phyloP scores from a whole-genome alignment of 1,140 invertebrate genomes.

The Neotoxoptera formosana region DNA sequence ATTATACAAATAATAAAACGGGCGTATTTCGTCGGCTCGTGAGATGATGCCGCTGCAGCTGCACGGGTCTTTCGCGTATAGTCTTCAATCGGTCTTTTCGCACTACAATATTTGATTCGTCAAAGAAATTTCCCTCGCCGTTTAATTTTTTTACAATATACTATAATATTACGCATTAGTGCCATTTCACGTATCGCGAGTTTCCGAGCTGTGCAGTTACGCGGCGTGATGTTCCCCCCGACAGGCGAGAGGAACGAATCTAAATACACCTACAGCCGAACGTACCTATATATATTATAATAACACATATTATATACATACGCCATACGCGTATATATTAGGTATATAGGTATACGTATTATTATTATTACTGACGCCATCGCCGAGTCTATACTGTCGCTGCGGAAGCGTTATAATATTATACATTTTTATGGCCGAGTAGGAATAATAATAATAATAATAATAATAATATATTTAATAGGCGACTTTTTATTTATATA shows the following conservation, averaged over 20 bases:
- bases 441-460: not conserved
- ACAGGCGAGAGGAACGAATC: not conserved
- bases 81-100: not conserved
- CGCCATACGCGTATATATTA: too few relatives aligned
- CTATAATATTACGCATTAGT: not conserved
- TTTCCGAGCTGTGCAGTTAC: not conserved
- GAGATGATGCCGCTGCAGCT: not conserved
- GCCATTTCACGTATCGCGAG: not conserved
- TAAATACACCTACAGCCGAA: not conserved
- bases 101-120: not conserved
- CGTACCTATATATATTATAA: not conserved
- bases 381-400: not conserved
- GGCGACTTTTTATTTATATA: not conserved
- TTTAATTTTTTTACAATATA: not conserved
- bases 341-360: not conserved
- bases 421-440: not conserved
- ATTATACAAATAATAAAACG: not conserved
- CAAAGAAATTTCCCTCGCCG: not conserved
- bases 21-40: not conserved
- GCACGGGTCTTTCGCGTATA: not conserved
- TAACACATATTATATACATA: too few relatives aligned
- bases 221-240: not conserved
- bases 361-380: slow-evolving; percentile 1
- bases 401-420: not conserved
- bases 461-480: not conserved